Percentiles rank a stretch among this genome's conserved stretches.
Conservation (phyloP, 2,797 vertebrate genomes). For the Artibeus lituratus region DNA sequence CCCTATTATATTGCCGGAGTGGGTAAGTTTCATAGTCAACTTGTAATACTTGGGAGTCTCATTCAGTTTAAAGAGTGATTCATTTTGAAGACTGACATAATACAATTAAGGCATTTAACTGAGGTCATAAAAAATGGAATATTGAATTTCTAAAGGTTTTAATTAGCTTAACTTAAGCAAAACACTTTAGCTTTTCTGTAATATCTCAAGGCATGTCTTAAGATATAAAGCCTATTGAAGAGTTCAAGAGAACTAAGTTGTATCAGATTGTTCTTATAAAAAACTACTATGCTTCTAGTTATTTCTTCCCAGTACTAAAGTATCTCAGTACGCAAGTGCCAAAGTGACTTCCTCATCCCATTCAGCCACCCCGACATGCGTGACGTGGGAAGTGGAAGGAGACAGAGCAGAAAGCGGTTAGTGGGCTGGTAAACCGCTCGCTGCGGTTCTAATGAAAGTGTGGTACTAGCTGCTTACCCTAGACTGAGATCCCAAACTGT, state of each 20-base stretch:
- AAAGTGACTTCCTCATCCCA: background rate
- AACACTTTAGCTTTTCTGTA: background rate
- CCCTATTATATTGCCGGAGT: background rate
- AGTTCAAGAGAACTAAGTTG: background rate
- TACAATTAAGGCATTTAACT: conserved; percentile 22
- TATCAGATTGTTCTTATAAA: background rate
- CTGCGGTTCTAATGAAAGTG: background rate
- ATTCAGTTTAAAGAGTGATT: conserved; percentile 23
- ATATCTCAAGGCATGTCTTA: background rate
- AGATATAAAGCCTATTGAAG: background rate
- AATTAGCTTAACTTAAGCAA: conserved; percentile 36
- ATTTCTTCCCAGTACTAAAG: background rate
- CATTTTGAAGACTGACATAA: conserved; percentile 15
- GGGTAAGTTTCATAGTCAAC: conserved; percentile 10
- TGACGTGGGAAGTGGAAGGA: background rate
- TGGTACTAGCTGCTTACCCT: background rate
- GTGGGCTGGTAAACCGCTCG: background rate
- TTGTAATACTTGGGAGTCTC: conserved; percentile 12
- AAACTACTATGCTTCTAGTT: background rate
- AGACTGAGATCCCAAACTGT: background rate
- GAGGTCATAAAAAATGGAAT: background rate
- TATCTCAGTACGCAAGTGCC: background rate
- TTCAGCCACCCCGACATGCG: background rate
- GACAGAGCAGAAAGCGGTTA: background rate
- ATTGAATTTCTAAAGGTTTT: background rate